Conservation (phyloP, 1,140 invertebrate genomes). For the Leptinotarsa texana region DNA sequence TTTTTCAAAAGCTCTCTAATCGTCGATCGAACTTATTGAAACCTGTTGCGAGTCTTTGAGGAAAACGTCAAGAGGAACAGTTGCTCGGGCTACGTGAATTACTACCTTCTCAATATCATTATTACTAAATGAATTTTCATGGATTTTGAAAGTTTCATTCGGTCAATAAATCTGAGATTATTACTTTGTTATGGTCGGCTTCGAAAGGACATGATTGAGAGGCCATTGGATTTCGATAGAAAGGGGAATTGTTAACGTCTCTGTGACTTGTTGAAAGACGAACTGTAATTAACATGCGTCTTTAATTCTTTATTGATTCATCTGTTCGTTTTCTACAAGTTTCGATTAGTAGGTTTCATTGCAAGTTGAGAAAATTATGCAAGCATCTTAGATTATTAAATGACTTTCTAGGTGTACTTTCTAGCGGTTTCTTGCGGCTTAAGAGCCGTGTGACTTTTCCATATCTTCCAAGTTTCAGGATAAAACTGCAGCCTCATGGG, state of each 20-base stretch:
- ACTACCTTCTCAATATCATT: constrained; percentile 30
- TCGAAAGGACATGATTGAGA: constrained; percentile 9
- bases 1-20: constrained; percentile 33
- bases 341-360: too few species aligned
- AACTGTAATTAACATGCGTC: too few species aligned
- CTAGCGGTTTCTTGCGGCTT: too few species aligned
- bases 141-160: constrained; percentile 24
- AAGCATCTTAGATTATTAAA: too few species aligned
- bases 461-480: too few species aligned
- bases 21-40: constrained; percentile 31
- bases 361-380: too few species aligned
- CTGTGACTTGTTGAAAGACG: too few species aligned
- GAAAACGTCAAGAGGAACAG: constrained; percentile 22
- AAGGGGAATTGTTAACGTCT: neutral
- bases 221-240: neutral
- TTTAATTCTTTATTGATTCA: too few species aligned
- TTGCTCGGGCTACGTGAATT: constrained; percentile 22
- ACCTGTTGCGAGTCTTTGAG: constrained; percentile 25
- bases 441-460: too few species aligned
- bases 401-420: too few species aligned
- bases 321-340: too few species aligned
- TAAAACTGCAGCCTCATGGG: too few species aligned
- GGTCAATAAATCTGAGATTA: constrained; percentile 27
- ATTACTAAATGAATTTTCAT: constrained; percentile 34
- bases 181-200: constrained; percentile 37